These are phyloP conservation scores for Stenichneumon culpator DNA, from an alignment of 2,888 invertebrate species.

Conservation along the genomic window DNA sequence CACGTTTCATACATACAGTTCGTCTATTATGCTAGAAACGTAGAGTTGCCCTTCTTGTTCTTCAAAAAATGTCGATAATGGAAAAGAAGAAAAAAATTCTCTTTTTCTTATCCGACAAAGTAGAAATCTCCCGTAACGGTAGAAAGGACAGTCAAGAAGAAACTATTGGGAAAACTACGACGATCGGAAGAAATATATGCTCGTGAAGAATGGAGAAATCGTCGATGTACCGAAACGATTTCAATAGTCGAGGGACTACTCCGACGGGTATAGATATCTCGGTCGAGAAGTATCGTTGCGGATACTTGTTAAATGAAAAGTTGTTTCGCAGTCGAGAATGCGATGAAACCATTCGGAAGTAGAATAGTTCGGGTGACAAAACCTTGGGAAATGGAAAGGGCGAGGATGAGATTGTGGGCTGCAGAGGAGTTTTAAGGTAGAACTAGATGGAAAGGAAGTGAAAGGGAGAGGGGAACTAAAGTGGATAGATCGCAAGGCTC, in stretches of 20 bases:
- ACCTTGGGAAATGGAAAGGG: slow-evolving; percentile 43
- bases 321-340: slow-evolving; percentile 24
- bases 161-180: background rate
- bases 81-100: too few relatives aligned
- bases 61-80: too few relatives aligned
- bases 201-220: background rate
- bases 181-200: background rate
- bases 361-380: slow-evolving; percentile 33
- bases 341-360: slow-evolving; percentile 10
- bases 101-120: background rate
- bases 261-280: slow-evolving; percentile 12
- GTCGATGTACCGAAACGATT: background rate
- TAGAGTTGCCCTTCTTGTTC: too few relatives aligned
- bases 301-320: slow-evolving; percentile 43
- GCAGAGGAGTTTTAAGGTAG: slow-evolving; percentile 49
- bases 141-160: background rate
- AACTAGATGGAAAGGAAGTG: slow-evolving; percentile 45
- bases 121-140: background rate
- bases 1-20: too few relatives aligned
- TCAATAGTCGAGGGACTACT: slow-evolving; percentile 4
- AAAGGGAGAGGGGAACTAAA: slow-evolving; percentile 20
- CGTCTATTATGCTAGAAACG: too few relatives aligned
- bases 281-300: slow-evolving; percentile 4
- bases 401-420: slow-evolving; percentile 23
- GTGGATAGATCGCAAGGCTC: slow-evolving; percentile 7